phyloP scores from a whole-genome alignment of 30 jellyfish, hydroid and myxozoan genomes.

The Sanderia malayensis region DNA sequence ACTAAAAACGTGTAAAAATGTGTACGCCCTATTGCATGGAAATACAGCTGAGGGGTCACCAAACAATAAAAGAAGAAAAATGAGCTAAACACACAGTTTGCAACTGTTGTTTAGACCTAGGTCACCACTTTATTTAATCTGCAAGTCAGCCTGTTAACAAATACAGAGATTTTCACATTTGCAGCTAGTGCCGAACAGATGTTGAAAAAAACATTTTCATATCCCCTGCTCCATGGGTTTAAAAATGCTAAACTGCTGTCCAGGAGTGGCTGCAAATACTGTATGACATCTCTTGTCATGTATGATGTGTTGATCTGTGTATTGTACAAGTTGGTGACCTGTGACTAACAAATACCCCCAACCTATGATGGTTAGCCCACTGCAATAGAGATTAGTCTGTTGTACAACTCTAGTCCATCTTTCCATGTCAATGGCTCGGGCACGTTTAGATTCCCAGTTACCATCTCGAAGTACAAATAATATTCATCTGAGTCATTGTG shows the following conservation, averaged over 20 bases:
- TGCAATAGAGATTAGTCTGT: background rate
- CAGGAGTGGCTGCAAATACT: conserved; percentile 2
- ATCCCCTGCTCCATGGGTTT: conserved; percentile 1
- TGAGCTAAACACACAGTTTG: background rate
- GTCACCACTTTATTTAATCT: background rate
- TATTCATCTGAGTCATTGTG: background rate
- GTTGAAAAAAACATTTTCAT: background rate
- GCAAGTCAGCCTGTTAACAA: background rate
- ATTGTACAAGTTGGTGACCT: background rate
- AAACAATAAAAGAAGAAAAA: background rate
- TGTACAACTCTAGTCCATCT: background rate
- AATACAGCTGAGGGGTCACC: background rate
- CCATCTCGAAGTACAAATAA: background rate
- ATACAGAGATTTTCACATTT: background rate
- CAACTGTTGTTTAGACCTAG: background rate
- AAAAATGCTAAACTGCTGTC: background rate
- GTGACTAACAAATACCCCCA: conserved; percentile 1
- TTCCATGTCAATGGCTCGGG: background rate
- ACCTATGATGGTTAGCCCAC: conserved; percentile 1
- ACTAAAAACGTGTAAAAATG: background rate
- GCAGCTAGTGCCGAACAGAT: background rate
- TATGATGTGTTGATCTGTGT: background rate
- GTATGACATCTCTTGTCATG: background rate
- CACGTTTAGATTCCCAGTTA: conserved; percentile 1
- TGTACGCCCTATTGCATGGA: background rate